These are phyloP conservation scores for Aphodius sticticus DNA, from an alignment of 2,888 invertebrate species.

Conservation along the genomic window DNA sequence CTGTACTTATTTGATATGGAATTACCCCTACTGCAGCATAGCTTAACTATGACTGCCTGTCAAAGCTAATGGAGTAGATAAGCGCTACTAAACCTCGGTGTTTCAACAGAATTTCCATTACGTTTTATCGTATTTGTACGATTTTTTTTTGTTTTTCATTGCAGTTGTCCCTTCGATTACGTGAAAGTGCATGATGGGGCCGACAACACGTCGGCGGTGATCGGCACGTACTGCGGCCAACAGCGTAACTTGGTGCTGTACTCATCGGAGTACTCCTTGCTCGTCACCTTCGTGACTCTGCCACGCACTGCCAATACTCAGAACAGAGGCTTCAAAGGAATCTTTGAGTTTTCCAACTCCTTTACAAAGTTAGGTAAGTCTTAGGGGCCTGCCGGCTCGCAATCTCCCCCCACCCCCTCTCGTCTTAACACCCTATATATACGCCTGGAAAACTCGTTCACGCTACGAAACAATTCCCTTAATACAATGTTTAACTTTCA, in stretches of 20 bases:
- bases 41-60: too few species aligned
- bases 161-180: constrained; percentile 98
- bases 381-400: background rate
- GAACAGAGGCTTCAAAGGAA: constrained; percentile 98
- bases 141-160: constrained; percentile 40
- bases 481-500: too few species aligned
- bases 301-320: constrained; percentile 92
- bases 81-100: too few species aligned
- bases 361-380: constrained; percentile 95
- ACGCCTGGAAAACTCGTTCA: too few species aligned
- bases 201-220: constrained; percentile 86
- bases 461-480: too few species aligned
- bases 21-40: too few species aligned
- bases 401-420: too few species aligned
- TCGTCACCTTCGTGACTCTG: constrained; percentile 91
- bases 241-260: constrained; percentile 95
- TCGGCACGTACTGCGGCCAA: constrained; percentile 97
- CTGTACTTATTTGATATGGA: too few species aligned
- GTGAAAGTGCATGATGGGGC: constrained; percentile 96
- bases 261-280: constrained; percentile 90
- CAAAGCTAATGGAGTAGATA: too few species aligned
- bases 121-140: background rate
- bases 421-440: too few species aligned
- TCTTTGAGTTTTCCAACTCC: constrained; percentile 97
- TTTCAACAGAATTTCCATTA: too few species aligned